Evolutionary conservation across 2,113 vertebrate genomes (phyloP).

Genomic region (Alethe diademata): DNA sequence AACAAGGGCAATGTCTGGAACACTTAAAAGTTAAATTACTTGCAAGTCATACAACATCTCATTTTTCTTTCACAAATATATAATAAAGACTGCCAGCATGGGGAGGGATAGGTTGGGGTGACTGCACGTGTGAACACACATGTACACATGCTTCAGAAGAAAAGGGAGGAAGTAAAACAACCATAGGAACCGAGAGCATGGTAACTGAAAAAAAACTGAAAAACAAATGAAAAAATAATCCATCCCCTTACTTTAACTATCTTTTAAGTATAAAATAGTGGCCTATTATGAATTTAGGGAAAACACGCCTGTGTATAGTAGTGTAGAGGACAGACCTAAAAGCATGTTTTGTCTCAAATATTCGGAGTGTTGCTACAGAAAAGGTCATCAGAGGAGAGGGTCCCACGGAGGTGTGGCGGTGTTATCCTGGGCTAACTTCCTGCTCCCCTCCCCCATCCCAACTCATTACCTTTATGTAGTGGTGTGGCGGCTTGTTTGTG

Average conservation of each 20-base stretch:
- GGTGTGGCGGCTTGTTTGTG: background rate
- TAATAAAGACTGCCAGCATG: background rate
- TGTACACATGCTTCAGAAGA: background rate
- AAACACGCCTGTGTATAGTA: background rate
- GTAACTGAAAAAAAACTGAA: background rate
- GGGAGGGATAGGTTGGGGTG: background rate
- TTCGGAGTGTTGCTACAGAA: background rate
- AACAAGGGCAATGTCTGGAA: background rate
- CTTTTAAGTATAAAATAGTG: background rate
- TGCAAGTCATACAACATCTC: background rate
- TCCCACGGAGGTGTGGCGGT: background rate
- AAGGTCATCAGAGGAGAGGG: background rate
- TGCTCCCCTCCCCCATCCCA: background rate
- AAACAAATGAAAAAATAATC: background rate
- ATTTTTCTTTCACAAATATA: background rate
- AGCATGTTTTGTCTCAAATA: background rate
- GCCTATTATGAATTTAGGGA: background rate
- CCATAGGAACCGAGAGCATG: background rate
- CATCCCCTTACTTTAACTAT: background rate
- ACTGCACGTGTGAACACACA: background rate
- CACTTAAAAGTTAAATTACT: constrained; percentile 41
- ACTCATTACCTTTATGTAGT: background rate
- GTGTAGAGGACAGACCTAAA: background rate
- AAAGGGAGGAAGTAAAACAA: background rate
- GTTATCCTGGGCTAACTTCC: background rate